Percentiles rank a stretch among this genome's conserved stretches.
These are phyloP conservation scores for Cyclura pinguis DNA, from an alignment of 2,797 vertebrate species.

Conservation along the genomic window DNA sequence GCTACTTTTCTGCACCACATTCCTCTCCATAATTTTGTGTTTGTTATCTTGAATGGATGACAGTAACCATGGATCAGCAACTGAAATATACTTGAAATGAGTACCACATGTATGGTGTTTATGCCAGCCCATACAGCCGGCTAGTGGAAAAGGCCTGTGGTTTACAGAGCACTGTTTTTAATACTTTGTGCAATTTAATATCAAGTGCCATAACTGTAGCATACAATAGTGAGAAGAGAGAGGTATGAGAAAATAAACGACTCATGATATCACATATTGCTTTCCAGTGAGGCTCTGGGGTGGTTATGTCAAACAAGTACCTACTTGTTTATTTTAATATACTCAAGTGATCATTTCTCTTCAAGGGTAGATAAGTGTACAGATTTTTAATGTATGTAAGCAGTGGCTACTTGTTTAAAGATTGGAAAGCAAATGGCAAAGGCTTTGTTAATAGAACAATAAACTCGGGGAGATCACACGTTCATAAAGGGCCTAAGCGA, in stretches of 20 bases:
- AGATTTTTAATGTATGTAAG: conserved; percentile 65
- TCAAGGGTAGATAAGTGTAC: conserved; percentile 45
- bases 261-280: conserved; percentile 67
- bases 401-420: conserved; percentile 60
- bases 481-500: conserved; percentile 56
- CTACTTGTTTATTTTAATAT: conserved; percentile 76
- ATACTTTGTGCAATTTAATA: conserved; percentile 74
- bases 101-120: conserved; percentile 78
- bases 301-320: conserved; percentile 74
- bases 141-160: conserved; percentile 60
- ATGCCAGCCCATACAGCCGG: conserved; percentile 67
- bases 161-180: conserved; percentile 64
- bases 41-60: conserved; percentile 79
- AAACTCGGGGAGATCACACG: conserved; percentile 70
- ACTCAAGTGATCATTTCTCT: conserved; percentile 63
- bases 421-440: conserved; percentile 72
- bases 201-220: conserved; percentile 72
- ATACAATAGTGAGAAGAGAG: conserved; percentile 68
- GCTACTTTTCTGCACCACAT: conserved; percentile 71
- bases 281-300: conserved; percentile 70
- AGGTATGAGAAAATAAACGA: conserved; percentile 78
- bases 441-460: conserved; percentile 78
- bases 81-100: conserved; percentile 79
- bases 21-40: conserved; percentile 73
- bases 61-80: conserved; percentile 77